Evolutionary conservation across 2,888 invertebrate genomes (phyloP), one percentile per base, ranked within the genome.

Genomic region (Lacanobia oleracea): DNA sequence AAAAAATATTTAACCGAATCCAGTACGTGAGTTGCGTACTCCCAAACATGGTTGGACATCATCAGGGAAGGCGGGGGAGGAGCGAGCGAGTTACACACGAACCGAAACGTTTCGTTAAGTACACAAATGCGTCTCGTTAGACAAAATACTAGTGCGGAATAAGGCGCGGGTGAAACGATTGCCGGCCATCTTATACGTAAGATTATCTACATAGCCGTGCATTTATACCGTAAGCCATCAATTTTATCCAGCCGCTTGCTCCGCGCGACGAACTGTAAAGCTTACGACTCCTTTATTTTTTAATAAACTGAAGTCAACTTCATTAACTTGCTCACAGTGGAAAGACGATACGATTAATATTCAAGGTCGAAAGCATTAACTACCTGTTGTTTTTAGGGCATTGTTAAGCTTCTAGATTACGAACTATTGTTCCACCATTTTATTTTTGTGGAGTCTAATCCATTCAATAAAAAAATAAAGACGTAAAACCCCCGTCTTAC

Each of bases 221-320:
- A 81, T 77, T 73, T 75, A 75, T 79, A 70, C 66, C 57, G 65
- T 78, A 56, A 73, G 68, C 63, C 77, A 78, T 80, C 75, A 79
- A 78, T 79, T 85, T 81, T 68, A 81, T 85, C 76, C 81, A 77
- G 77, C 72, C 62, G 77, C 77, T 81, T 83, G 77, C 74, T 33
- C 57, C 45, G 64, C 23, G 72, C 79, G 70, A 50, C 79, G 71
- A 62, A 81, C 72, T 81, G 85, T 84, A 61, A 81, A 82, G 62
- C 57, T 75, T 57, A 67, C 43, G 67, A 64, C 27, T 59, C 67
- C 72, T 80, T 72, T 51, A 21, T 68, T 77, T 74, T 72, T 71
- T 65, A 72, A 65, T 65, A 53, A 67, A 61, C 45, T 73, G 62
- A 33, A 51, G 33, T 48, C 40, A 56, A 45, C 60, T 67, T 79